Percentiles rank a stretch among this genome's conserved stretches.
Evolutionary conservation across 1,140 invertebrate species (phyloP).

Genomic region (Hycleus phaleratus): DNA sequence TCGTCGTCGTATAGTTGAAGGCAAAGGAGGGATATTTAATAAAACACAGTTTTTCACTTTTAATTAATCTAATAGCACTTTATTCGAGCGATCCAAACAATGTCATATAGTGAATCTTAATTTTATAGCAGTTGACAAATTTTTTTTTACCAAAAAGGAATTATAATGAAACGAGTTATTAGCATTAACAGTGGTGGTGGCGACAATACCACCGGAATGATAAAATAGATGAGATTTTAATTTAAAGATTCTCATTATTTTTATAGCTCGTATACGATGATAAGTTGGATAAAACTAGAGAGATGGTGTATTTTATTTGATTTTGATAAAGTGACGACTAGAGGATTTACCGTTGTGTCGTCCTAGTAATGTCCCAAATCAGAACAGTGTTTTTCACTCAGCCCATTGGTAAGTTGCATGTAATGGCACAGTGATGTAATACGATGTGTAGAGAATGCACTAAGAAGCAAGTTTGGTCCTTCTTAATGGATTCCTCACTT

Average conservation of each 20-base stretch:
- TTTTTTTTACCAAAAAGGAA: slow-evolving; percentile 29
- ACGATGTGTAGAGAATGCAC: slow-evolving; percentile 22
- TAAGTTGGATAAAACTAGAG: too few species aligned
- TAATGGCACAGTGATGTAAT: slow-evolving; percentile 20
- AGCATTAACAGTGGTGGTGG: too few species aligned
- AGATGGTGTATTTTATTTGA: too few species aligned
- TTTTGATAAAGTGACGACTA: too few species aligned
- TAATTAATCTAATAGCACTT: slow-evolving; percentile 36
- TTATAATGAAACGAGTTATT: not conserved
- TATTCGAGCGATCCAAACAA: slow-evolving; percentile 32
- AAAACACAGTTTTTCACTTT: slow-evolving; percentile 34
- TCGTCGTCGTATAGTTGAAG: not conserved
- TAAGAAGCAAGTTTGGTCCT: slow-evolving; percentile 16
- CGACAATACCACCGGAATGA: too few species aligned
- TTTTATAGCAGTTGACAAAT: slow-evolving; percentile 35
- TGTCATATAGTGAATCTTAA: slow-evolving; percentile 36
- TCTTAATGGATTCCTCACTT: slow-evolving; percentile 26
- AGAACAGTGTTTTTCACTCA: not conserved
- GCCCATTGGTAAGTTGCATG: slow-evolving; percentile 4
- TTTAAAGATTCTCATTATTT: too few species aligned
- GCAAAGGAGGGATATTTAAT: slow-evolving; percentile 16
- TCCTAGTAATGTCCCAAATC: too few species aligned
- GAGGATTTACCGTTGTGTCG: too few species aligned
- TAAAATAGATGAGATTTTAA: too few species aligned
- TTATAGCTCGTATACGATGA: too few species aligned